Conservation (phyloP, 2,888 invertebrate genomes). For the Drosophila engyochracea region DNA sequence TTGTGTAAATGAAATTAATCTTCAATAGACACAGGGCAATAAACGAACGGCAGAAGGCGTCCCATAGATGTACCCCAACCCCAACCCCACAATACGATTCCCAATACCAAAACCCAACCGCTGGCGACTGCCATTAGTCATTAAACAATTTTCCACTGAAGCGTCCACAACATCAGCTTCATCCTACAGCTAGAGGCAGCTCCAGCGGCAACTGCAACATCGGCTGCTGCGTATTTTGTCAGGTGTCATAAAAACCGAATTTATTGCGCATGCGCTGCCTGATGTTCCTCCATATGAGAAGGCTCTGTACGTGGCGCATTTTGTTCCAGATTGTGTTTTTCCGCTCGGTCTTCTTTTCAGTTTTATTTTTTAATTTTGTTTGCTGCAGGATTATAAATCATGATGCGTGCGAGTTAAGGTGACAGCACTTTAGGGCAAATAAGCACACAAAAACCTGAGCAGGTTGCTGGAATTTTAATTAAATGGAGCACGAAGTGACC, state of each 20-base stretch:
- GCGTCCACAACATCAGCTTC: constrained; percentile 60
- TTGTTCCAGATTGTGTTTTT: constrained; percentile 33
- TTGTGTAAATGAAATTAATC: constrained; percentile 81
- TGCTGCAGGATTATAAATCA: constrained; percentile 73
- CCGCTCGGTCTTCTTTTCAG: constrained; percentile 22
- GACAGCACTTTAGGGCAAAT: constrained; percentile 80
- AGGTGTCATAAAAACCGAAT: constrained; percentile 84
- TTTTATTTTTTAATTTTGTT: constrained; percentile 74
- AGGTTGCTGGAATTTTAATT: constrained; percentile 76
- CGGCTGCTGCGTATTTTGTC: constrained; percentile 82
- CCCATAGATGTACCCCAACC: constrained; percentile 15
- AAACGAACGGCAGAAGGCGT: constrained; percentile 67
- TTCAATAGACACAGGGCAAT: constrained; percentile 80
- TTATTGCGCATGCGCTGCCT: constrained; percentile 83
- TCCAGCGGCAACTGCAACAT: constrained; percentile 41
- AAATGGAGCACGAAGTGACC: constrained; percentile 62
- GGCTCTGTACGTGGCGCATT: constrained; percentile 28
- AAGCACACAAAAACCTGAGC: constrained; percentile 60
- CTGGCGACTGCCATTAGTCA: constrained; percentile 72
- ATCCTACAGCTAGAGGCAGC: constrained; percentile 34
- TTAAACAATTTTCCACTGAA: constrained; percentile 77
- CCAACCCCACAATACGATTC: constrained; percentile 13
- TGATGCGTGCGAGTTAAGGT: constrained; percentile 77
- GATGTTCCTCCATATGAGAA: constrained; percentile 43
- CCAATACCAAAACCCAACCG: constrained; percentile 13